Base-by-base conservation (phyloP, 2,888 invertebrate species). In the Polydrusus cervinus region DNA sequence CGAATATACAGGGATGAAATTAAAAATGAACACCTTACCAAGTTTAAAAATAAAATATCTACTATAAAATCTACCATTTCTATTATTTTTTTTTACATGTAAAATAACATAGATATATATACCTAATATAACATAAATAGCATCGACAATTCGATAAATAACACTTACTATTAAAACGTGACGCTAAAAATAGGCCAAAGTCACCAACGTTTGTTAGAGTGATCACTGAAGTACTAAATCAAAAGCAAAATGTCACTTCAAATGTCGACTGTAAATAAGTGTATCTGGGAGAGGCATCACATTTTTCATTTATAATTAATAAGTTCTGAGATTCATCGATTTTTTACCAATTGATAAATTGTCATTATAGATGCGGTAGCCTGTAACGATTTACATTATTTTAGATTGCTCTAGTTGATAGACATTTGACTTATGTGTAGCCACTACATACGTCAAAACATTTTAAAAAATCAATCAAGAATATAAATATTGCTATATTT, bases 201-300 rank as follows among this genome's bases (percentile, higher is more conserved):
- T 68, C 68, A 34, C 34, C 57, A 34, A 13, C 64, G 45, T 57
- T 60, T 14, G 57, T 68, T 55, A 16, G 14, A 55, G 25, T 57
- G 43, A 25, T 68, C 57, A 68, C 60, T 68, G 60, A 68, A 68
- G 57, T 57, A 70, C n/a, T 70, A 49, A 70, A 70, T 62, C 62
- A 70, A 70, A 49, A 49, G 40, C 20, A n/a, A 70, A 62, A 70
- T 62, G 70, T 70, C 62, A 61, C 53, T 70, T 62, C 25, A 62
- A 51, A 62, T 62, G 61, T 34, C 62, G 51, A 34, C 16, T 47
- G 70, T 70, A 70, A 70, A 62, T 70, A 62, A 62, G 18, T 67
- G 25, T 64, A 64, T 64, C 47, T 47, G 64, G 64, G 64, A 64
- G 47, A 47, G 64, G 64, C 64, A 64, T 64, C 47, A 25, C 47